Percentiles rank a stretch among this genome's conserved stretches.
Conservation (phyloP, 2,888 invertebrate species). For the Spicauda simplicius region DNA sequence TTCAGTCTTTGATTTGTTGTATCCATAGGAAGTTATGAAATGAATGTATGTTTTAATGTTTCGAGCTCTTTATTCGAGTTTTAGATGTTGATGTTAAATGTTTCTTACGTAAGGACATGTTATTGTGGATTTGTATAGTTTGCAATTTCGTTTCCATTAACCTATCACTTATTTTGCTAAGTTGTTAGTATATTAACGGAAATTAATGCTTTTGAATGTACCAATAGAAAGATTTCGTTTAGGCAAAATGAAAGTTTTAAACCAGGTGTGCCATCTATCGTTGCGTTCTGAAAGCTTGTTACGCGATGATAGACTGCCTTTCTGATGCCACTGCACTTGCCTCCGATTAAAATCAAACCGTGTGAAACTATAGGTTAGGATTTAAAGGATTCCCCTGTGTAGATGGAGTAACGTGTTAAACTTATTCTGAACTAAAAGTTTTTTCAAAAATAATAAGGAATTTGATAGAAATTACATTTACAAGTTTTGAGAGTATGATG, state of each 20-base stretch:
- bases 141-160: too few species aligned
- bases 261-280: conserved; percentile 68
- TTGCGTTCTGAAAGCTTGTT: conserved; percentile 51
- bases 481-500: too few species aligned
- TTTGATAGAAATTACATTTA: too few species aligned
- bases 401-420: conserved; percentile 26
- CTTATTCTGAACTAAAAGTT: neutral
- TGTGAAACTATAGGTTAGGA: conserved; percentile 33
- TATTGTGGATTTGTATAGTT: too few species aligned
- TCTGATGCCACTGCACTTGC: conserved; percentile 42
- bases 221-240: too few species aligned
- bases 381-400: neutral
- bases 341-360: conserved; percentile 42
- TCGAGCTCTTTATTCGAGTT: neutral
- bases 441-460: neutral
- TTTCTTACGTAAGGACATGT: too few species aligned
- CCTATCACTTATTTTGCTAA: too few species aligned
- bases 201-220: too few species aligned
- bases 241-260: conserved; percentile 25
- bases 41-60: neutral
- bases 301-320: conserved; percentile 43
- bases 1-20: conserved; percentile 22
- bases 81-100: neutral
- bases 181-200: too few species aligned
- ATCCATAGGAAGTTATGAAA: conserved; percentile 14